Base-by-base conservation (phyloP, 1,140 invertebrate genomes). In the Maconellicoccus hirsutus region DNA sequence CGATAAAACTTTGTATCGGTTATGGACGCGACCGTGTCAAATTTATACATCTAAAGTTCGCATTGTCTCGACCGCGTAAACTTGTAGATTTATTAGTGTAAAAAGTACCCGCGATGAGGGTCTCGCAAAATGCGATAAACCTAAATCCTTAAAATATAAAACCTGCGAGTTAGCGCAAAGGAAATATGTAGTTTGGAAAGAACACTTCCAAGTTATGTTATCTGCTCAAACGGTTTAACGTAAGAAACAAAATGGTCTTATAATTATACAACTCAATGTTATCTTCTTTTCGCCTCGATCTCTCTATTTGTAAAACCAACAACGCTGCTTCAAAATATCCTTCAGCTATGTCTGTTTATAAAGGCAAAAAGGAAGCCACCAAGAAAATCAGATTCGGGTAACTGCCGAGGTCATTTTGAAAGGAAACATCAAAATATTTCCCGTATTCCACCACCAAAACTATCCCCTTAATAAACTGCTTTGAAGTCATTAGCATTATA, bases 391-490 rank as follows among this genome's bases (percentile, higher is more conserved):
- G 42, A 52, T 52, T 52, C 42, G 42, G 42, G n/a, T 52, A 52
- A 52, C n/a, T 19, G 42, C 6, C n/a, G 42, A 52, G 42, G 42
- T 52, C 42, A 52, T 52, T 52, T 52, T 52, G 42, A 52, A 52
- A 52, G 42, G 42, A 52, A 52, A 52, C 42, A 52, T 52, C 42
- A 52, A 52, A 52, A 52, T 52, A 52, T 52, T 52, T 52, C 42
- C 42, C 42, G 42, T 16, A 52, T 52, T 52, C 42, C 42, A 8
- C 6, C 42, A 16, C 16, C 33, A 38, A 38, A 38, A 6, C 33
- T 3, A 8, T 19, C 42, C 42, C 42, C 16, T 52, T 52, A 52
- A 52, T 52, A 52, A 52, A 52, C 42, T 52, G n/a, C 42, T 52
- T 52, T 52, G 42, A 52, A 52, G 42, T 52, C 42, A 52, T 52